These are phyloP conservation scores for Exocentrus adspersus DNA, from an alignment of 2,888 invertebrate species.

Conservation along the genomic window DNA sequence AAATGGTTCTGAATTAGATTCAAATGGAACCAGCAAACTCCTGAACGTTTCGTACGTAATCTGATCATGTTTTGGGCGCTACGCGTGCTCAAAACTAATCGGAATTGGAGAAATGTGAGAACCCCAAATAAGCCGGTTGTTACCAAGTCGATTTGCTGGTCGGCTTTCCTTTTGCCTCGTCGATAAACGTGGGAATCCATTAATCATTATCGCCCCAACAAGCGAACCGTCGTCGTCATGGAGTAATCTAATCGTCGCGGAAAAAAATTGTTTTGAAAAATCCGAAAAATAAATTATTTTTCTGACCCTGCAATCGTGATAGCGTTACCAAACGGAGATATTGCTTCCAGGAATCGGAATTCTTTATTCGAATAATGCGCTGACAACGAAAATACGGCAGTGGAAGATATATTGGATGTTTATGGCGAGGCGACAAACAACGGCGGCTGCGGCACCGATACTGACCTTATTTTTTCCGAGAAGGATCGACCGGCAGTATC, in stretches of 20 bases:
- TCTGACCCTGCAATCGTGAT: slow-evolving; percentile 6
- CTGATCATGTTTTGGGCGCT: no score
- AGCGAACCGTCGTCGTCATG: neutral
- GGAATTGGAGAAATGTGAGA: no score
- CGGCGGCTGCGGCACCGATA: neutral
- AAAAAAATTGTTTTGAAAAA: neutral
- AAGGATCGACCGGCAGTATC: neutral
- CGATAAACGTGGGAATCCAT: slow-evolving; percentile 11
- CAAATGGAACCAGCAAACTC: no score
- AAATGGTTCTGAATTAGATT: no score
- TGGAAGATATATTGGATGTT: neutral
- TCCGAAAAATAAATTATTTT: slow-evolving; percentile 11
- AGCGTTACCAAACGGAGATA: slow-evolving; percentile 8
- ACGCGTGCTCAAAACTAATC: no score
- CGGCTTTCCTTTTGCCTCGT: no score
- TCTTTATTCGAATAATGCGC: slow-evolving; percentile 19
- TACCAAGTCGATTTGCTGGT: neutral
- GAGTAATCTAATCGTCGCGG: neutral
- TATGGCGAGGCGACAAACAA: neutral
- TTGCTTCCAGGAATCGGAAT: slow-evolving; percentile 12
- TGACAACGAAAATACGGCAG: neutral
- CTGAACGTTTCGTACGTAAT: no score
- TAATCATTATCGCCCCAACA: no score
- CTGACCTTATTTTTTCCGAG: neutral
- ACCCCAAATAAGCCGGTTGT: no score